Evolutionary conservation across 2,113 vertebrate species (phyloP).

Genomic region (Mesoclemmys tuberculata): DNA sequence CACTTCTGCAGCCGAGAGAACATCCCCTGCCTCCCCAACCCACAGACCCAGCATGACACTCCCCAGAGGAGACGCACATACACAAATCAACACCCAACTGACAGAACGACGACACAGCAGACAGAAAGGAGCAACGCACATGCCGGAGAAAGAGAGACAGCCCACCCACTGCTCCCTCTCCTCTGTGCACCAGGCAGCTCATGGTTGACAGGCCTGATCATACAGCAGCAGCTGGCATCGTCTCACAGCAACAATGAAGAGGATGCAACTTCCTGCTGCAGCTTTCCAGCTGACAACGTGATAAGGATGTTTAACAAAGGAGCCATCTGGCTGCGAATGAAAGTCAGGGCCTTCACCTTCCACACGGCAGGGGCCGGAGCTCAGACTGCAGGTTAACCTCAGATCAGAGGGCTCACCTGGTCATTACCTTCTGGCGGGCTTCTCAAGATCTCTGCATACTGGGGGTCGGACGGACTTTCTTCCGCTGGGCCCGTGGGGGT

Average conservation of each 20-base stretch:
- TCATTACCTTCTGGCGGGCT: background rate
- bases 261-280: background rate
- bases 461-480: background rate
- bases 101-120: background rate
- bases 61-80: background rate
- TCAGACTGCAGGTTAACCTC: background rate
- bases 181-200: background rate
- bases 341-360: background rate
- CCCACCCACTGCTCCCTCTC: background rate
- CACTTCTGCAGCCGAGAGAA: no score
- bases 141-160: background rate
- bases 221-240: background rate
- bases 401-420: background rate
- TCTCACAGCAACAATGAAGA: no score
- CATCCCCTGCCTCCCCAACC: background rate
- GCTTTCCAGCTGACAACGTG: background rate
- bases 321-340: background rate
- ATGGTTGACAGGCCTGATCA: background rate
- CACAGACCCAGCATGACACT: fast-evolving
- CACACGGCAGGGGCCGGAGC: background rate
- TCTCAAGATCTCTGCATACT: background rate
- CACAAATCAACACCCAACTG: background rate
- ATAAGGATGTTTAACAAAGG: background rate
- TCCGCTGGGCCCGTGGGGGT: background rate
- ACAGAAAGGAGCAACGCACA: background rate